Percentiles rank a stretch among this genome's conserved stretches.
phyloP scores from a whole-genome alignment of 2,797 vertebrate species.

The Gymnothorax javanicus region DNA sequence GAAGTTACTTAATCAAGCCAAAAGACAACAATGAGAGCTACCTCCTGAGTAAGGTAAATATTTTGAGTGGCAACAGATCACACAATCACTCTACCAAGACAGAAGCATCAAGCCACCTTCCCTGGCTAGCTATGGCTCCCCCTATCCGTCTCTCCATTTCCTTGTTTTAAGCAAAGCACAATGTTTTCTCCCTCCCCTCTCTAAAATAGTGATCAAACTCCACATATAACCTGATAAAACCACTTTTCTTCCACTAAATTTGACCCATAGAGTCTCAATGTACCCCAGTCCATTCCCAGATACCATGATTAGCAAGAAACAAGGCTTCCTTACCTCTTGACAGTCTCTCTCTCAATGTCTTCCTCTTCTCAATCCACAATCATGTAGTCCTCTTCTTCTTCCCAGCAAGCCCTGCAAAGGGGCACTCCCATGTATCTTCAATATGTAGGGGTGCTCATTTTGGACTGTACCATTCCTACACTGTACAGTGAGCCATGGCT shows the following conservation, averaged over 20 bases:
- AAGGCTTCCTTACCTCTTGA: constrained; percentile 71
- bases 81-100: constrained; percentile 35
- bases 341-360: constrained; percentile 43
- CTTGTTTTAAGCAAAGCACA: constrained; percentile 63
- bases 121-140: constrained; percentile 70
- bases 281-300: constrained; percentile 46
- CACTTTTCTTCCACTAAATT: constrained; percentile 39
- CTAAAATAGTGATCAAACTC: constrained; percentile 45
- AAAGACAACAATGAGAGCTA: constrained; percentile 43
- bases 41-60: constrained; percentile 44
- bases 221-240: constrained; percentile 58
- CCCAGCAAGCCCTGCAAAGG: constrained; percentile 83
- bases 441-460: constrained; percentile 75
- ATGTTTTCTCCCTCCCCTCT: constrained; percentile 62
- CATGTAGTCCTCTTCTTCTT: constrained; percentile 78
- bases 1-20: constrained; percentile 38
- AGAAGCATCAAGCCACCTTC: constrained; percentile 45
- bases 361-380: constrained; percentile 60
- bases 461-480: constrained; percentile 57
- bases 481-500: constrained; percentile 43
- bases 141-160: constrained; percentile 73
- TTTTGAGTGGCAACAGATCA: constrained; percentile 50
- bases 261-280: constrained; percentile 37
- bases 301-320: constrained; percentile 42
- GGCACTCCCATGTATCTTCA: constrained; percentile 78